Conservation (phyloP, 2,113 vertebrate genomes). For the Larimichthys crocea region DNA sequence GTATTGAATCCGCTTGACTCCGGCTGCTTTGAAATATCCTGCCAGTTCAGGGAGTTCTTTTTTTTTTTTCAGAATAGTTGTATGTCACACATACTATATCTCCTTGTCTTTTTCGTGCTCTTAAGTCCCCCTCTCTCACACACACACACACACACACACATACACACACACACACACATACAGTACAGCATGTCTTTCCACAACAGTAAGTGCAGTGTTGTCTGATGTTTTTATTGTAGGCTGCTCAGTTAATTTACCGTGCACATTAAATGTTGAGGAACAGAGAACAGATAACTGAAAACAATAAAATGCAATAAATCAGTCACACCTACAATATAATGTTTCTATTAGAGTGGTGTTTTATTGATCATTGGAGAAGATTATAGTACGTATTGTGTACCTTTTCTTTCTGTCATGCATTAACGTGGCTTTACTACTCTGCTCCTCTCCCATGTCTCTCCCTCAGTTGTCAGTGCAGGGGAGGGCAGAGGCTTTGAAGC, state of each 20-base stretch:
- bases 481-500: constrained; percentile 56
- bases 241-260: constrained; percentile 61
- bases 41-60: constrained; percentile 40
- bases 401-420: constrained; percentile 50
- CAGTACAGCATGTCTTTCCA: constrained; percentile 29
- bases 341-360: constrained; percentile 60
- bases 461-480: constrained; percentile 43
- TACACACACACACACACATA: constrained; percentile 10
- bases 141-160: neutral
- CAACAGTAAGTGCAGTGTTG: constrained; percentile 54
- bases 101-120: constrained; percentile 53
- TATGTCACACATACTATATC: constrained; percentile 54
- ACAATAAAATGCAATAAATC: constrained; percentile 70
- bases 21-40: constrained; percentile 62
- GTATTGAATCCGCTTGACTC: constrained; percentile 52
- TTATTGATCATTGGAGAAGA: constrained; percentile 59
- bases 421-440: constrained; percentile 28
- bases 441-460: constrained; percentile 30
- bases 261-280: constrained; percentile 63
- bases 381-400: constrained; percentile 43
- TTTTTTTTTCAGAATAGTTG: constrained; percentile 31
- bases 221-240: constrained; percentile 56
- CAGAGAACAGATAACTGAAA: constrained; percentile 60
- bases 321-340: constrained; percentile 58
- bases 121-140: constrained; percentile 4